Evolutionary conservation across 2,113 vertebrate species (phyloP).

Genomic region (Tupaia tana): DNA sequence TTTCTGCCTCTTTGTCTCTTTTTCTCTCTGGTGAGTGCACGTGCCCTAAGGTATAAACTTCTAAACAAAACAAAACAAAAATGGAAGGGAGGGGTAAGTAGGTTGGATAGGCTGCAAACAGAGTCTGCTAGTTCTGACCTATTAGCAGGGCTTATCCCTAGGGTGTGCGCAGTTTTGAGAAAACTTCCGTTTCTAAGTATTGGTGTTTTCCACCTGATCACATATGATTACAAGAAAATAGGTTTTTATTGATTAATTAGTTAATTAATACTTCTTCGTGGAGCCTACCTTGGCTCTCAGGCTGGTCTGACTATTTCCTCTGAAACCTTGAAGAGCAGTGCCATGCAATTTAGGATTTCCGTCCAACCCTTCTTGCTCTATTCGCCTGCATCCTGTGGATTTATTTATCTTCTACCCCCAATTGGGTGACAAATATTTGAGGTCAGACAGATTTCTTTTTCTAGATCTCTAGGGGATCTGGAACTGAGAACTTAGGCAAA

Average conservation of each 20-base stretch:
- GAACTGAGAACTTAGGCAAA: background rate
- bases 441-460: constrained; percentile 16
- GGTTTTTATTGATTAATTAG: background rate
- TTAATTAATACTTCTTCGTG: background rate
- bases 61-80: too few species aligned
- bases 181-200: background rate
- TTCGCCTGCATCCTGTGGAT: background rate
- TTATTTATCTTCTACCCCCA: background rate
- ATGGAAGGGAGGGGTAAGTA: background rate
- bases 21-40: too few species aligned
- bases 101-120: background rate
- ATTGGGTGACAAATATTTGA: background rate
- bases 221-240: background rate
- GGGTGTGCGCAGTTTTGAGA: background rate
- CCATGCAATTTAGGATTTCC: background rate
- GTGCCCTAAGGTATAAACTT: too few species aligned
- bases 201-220: background rate
- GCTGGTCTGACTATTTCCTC: background rate
- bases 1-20: too few species aligned
- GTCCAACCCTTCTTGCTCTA: background rate
- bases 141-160: background rate
- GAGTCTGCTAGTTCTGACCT: background rate
- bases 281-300: background rate
- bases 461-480: background rate
- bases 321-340: background rate